Evolutionary conservation across 2,888 invertebrate genomes (phyloP), one percentile per base, ranked within the genome.

Genomic region (Rhodophaea formosa): DNA sequence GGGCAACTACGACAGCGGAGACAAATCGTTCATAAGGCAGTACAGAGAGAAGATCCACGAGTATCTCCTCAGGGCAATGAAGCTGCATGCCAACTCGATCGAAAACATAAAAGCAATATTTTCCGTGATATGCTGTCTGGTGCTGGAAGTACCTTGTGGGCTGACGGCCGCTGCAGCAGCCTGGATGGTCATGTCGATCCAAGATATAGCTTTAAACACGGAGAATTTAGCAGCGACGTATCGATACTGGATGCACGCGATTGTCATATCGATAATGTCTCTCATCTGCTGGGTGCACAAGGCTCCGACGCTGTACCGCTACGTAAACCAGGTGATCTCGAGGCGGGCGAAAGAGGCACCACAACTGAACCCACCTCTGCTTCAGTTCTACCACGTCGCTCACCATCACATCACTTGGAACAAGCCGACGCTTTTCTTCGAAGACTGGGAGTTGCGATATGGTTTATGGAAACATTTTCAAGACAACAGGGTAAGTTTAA

Each of bases 361-460:
- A 0, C 93, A 94, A 67, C 74, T 94, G 6, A 94, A 94, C 74
- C 94, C 94, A 0, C 94, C 94, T 0, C 65, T 94, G 39, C 85
- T 88, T 67, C 77, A 85, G 0, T 72, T 74, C 16, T 94, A 94
- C 68, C 83, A 85, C 42, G 91, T 93, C 54, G 91, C 92, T 0
- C 80, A 88, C 12, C 92, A 93, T 66, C 92, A 93, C 59, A 81
- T 93, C 1, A 83, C 92, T 0, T 93, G 93, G 93, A 90, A 93
- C 66, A 93, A 93, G 59, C 92, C 93, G 0, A 93, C 93, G 7
- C 74, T 94, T 12, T 94, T 93, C 70, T 93, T 94, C 60, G 92
- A 94, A 61, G 93, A 94, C 68, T 94, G 94, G 94, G 93, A 94
- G 70, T 84, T 93, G 3, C 86, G 94, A 35, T 94, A 93, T 63